phyloP scores from a whole-genome alignment of 1,140 invertebrate genomes.

The Panagrolaimus sp. region DNA sequence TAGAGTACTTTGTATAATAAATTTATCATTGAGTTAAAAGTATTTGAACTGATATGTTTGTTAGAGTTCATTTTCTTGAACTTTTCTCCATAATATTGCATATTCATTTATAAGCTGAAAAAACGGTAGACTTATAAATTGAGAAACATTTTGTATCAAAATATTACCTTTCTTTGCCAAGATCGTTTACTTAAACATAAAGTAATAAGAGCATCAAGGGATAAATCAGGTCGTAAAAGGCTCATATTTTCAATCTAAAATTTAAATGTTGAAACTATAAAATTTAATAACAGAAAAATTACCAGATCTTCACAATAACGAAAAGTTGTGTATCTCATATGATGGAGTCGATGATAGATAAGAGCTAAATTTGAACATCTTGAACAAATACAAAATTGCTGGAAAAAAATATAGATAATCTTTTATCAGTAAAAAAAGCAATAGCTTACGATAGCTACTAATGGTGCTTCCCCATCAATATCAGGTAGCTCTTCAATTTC shows the following conservation, averaged over 20 bases:
- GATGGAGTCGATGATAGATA: constrained; percentile 27
- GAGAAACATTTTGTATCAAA: not conserved
- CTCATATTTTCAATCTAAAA: constrained; percentile 19
- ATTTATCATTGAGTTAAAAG: no score
- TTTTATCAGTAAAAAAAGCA: not conserved
- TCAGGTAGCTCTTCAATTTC: not conserved
- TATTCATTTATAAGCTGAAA: constrained; percentile 7
- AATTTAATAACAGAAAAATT: not conserved
- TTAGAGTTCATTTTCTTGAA: constrained; percentile 9
- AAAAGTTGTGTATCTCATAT: constrained; percentile 26
- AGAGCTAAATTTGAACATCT: constrained; percentile 20
- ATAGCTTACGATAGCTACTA: constrained; percentile 23
- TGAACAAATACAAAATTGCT: constrained; percentile 6
- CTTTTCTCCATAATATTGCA: constrained; percentile 1
- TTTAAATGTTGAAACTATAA: no score
- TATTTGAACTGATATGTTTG: no score
- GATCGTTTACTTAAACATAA: constrained; percentile 15
- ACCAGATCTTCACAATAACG: constrained; percentile 31
- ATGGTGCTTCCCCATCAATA: constrained; percentile 18
- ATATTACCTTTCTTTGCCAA: constrained; percentile 21
- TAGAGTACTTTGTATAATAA: no score
- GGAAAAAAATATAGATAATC: not conserved
- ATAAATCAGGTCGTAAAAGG: not conserved
- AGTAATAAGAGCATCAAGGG: constrained; percentile 9
- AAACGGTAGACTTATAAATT: no score